Conservation (phyloP, 2,888 invertebrate genomes). For the Operophtera brumata region DNA sequence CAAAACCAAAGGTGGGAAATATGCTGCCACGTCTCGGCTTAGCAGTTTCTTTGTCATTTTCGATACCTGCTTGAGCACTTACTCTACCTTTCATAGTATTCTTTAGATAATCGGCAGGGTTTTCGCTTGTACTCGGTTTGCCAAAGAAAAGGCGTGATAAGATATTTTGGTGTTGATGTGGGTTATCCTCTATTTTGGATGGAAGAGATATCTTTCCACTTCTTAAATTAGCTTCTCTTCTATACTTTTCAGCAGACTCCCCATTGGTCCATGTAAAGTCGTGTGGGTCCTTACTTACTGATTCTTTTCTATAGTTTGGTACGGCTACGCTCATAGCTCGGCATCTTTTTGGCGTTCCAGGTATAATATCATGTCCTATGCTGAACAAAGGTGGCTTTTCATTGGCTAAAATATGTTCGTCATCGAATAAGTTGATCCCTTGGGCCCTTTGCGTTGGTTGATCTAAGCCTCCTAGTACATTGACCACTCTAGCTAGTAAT, state of each 20-base stretch:
- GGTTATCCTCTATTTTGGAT: constrained; percentile 40
- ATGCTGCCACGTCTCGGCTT: constrained; percentile 63
- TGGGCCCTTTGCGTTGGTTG: constrained; percentile 66
- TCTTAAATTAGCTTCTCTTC: constrained; percentile 73
- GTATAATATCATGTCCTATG: constrained; percentile 70
- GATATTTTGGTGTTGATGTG: constrained; percentile 51
- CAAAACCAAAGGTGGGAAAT: constrained; percentile 58
- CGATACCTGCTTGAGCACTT: constrained; percentile 52
- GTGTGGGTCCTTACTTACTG: constrained; percentile 63
- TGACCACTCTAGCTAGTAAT: constrained; percentile 87
- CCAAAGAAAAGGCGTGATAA: constrained; percentile 59
- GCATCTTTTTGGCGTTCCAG: constrained; percentile 68
- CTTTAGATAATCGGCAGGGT: constrained; percentile 60
- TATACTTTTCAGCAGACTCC: constrained; percentile 80
- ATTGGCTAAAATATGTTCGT: constrained; percentile 86
- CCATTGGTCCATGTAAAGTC: constrained; percentile 87
- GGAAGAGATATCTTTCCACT: constrained; percentile 71
- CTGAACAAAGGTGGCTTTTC: constrained; percentile 82
- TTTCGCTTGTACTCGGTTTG: constrained; percentile 61
- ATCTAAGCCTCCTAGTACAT: constrained; percentile 85
- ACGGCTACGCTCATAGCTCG: constrained; percentile 83
- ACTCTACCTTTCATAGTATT: constrained; percentile 61
- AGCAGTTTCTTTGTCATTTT: constrained; percentile 43
- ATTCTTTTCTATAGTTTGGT: constrained; percentile 69
- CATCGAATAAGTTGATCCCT: constrained; percentile 86